phyloP scores from a whole-genome alignment of 2,888 invertebrate genomes.

The Augiades crinisus region DNA sequence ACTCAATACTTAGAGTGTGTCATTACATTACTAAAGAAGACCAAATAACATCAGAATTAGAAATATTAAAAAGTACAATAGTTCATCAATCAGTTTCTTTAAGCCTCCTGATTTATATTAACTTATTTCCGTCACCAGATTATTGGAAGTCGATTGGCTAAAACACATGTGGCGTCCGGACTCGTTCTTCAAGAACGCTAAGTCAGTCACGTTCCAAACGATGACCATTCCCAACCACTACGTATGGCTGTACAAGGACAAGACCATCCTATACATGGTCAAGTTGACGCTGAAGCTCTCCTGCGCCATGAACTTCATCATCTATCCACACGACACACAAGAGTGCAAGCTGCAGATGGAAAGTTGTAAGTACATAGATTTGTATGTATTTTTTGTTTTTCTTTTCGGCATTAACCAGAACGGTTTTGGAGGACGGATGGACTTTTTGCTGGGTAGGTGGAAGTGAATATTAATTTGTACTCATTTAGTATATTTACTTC shows the following conservation, averaged over 20 bases:
- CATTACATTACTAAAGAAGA: too few species aligned
- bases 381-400: too few species aligned
- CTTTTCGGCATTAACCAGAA: too few species aligned
- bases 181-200: slow-evolving; percentile 96
- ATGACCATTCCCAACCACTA: slow-evolving; percentile 98
- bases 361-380: slow-evolving; percentile 95
- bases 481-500: too few species aligned
- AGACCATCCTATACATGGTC: slow-evolving; percentile 83
- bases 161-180: slow-evolving; percentile 97
- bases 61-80: too few species aligned
- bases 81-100: too few species aligned
- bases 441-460: too few species aligned
- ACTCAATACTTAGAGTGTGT: too few species aligned
- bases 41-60: too few species aligned
- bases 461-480: too few species aligned
- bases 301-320: slow-evolving; percentile 96
- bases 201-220: slow-evolving; percentile 95
- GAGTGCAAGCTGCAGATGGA: slow-evolving; percentile 97
- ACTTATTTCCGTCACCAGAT: slow-evolving; percentile 55
- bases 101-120: too few species aligned
- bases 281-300: slow-evolving; percentile 94
- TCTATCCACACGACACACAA: slow-evolving; percentile 97
- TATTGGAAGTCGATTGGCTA: slow-evolving; percentile 94
- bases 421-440: too few species aligned
- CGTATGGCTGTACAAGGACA: slow-evolving; percentile 90